Percentiles rank a stretch among this genome's conserved stretches.
phyloP scores from a whole-genome alignment of 2,797 vertebrate genomes.

The Urosaurus nigricauda region DNA sequence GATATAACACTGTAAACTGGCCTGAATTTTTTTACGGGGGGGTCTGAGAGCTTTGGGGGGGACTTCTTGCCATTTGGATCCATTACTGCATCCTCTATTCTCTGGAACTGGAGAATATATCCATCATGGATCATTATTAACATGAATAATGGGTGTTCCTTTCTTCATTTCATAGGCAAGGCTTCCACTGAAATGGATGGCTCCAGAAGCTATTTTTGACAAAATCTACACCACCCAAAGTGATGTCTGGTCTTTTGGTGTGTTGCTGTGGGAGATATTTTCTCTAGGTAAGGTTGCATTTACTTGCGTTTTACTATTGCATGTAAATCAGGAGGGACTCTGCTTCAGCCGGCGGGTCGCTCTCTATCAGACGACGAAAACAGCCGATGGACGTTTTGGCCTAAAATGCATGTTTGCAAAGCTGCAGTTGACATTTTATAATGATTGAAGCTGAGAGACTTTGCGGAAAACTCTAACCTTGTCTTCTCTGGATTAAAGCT shows the following conservation, averaged over 20 bases:
- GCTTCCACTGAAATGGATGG: conserved; percentile 97
- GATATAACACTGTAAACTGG: too few species aligned
- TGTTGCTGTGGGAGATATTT: conserved; percentile 96
- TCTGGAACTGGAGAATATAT: too few species aligned
- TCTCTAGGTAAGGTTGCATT: conserved; percentile 87
- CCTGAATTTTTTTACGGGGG: too few species aligned
- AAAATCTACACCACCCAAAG: conserved; percentile 96
- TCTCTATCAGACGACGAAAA: background rate
- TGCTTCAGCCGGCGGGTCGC: background rate
- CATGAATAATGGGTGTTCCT: conserved; percentile 18
- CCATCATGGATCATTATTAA: background rate
- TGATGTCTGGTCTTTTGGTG: conserved; percentile 95
- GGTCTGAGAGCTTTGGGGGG: too few species aligned
- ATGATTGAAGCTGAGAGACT: background rate
- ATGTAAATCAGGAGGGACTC: conserved; percentile 23
- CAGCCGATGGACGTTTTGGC: background rate
- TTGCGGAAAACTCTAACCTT: background rate
- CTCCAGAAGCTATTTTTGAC: conserved; percentile 96
- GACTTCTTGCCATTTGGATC: too few species aligned
- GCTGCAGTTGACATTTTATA: background rate
- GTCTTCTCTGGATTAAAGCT: background rate
- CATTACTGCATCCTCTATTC: too few species aligned
- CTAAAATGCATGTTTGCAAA: background rate
- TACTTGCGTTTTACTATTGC: background rate
- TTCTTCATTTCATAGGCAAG: conserved; percentile 81